Percentiles rank a stretch among this genome's conserved stretches.
Conservation (phyloP, 2,113 vertebrate species). For the Axis porcinus region DNA sequence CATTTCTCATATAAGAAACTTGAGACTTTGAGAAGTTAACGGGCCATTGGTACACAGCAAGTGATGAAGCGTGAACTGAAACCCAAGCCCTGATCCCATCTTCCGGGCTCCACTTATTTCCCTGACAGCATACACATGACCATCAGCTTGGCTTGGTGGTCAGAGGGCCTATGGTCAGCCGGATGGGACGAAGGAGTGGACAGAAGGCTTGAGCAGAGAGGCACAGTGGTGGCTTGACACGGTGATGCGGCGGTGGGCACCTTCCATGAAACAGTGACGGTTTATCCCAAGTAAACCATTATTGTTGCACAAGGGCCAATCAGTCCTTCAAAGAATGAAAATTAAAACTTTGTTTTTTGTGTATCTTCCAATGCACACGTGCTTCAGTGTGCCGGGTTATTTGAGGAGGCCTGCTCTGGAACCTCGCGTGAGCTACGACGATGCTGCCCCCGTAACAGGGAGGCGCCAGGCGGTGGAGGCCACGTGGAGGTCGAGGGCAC, state of each 20-base stretch:
- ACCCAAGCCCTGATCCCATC: neutral
- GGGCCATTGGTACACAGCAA: neutral
- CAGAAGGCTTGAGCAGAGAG: neutral
- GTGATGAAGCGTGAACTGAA: neutral
- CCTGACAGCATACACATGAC: fast-evolving
- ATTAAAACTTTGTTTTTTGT: neutral
- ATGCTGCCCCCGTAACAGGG: neutral
- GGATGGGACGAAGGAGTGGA: neutral
- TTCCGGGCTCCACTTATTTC: neutral
- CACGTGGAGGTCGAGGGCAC: neutral
- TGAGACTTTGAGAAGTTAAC: neutral
- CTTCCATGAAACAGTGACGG: neutral
- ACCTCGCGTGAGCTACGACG: fast-evolving
- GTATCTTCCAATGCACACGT: fast-evolving
- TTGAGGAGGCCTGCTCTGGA: neutral
- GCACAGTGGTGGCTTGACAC: fast-evolving
- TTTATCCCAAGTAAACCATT: neutral
- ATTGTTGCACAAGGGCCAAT: neutral
- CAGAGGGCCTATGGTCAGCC: neutral
- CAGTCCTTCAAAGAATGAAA: neutral
- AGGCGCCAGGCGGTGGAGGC: neutral
- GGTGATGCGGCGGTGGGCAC: neutral
- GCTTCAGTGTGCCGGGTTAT: too few relatives aligned
- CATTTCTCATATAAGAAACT: neutral
- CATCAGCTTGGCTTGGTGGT: neutral